Conservation (phyloP, 1,140 invertebrate species). For the Procambarus clarkii region DNA sequence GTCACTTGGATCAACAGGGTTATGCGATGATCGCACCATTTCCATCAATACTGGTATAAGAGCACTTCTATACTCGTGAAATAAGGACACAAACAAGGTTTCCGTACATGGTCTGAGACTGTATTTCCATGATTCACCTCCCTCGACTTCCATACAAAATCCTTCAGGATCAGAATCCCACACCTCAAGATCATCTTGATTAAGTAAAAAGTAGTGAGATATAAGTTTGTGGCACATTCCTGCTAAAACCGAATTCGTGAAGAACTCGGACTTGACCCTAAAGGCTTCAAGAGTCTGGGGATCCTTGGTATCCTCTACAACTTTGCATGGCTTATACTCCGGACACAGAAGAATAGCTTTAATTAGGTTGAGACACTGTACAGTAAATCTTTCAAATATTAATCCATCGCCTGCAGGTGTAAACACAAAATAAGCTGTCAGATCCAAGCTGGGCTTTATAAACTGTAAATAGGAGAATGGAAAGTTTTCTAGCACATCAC, state of each 20-base stretch:
- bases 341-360: constrained; percentile 87
- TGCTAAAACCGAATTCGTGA: constrained; percentile 82
- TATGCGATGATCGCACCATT: constrained; percentile 81
- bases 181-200: constrained; percentile 87
- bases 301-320: constrained; percentile 78
- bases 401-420: constrained; percentile 85
- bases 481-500: constrained; percentile 85
- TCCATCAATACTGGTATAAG: constrained; percentile 85
- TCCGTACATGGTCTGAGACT: constrained; percentile 92
- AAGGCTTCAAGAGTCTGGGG: constrained; percentile 80
- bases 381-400: constrained; percentile 89
- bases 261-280: constrained; percentile 84
- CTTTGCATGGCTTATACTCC: constrained; percentile 83
- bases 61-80: constrained; percentile 85
- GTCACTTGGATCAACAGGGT: constrained; percentile 82
- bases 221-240: constrained; percentile 91
- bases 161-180: constrained; percentile 94
- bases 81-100: constrained; percentile 87
- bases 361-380: constrained; percentile 92
- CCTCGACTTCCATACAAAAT: constrained; percentile 79
- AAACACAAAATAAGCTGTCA: constrained; percentile 90
- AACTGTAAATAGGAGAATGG: constrained; percentile 87
- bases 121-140: constrained; percentile 93
- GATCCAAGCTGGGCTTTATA: constrained; percentile 86
- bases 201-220: constrained; percentile 91